Base-by-base conservation (phyloP, 2,888 invertebrate genomes). In the Axea sp. region DNA sequence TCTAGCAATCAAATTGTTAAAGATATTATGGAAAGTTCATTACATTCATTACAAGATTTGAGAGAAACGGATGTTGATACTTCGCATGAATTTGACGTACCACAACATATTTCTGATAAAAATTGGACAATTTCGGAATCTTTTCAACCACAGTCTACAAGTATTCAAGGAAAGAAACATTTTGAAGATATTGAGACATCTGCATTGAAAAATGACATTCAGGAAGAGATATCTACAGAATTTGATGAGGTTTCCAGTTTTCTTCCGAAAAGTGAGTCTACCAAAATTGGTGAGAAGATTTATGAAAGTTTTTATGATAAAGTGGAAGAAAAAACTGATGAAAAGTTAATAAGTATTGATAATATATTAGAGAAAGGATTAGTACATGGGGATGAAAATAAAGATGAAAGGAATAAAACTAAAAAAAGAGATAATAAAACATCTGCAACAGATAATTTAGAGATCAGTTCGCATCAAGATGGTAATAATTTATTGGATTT, bases 211-310 rank as follows among this genome's bases (percentile, higher is more conserved):
- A 26, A 35, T 3, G 37, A 71, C 33, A 55, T 80, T 3, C 80
- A 78, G 11, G 77, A 82, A 28, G 71, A 41, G 0, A 14, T 62
- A 12, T 31, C 51, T 1, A 17, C 0, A 14, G 39, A 73, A 22
- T 62, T 80, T 5, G 80, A 80, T 17, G 78, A 81, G 26, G 64
- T 76, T 4, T 80, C 79, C 1, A 53, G 73, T 22, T 82, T 83
- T 65, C 41, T 84, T 53, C 82, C 84, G 0, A 77, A 73, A 49
- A 77, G 78, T 1, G 84, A 86, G 76, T 85, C 85, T 5, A 83
- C 81, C 0, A 81, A 78, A 53, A 71, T 82, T 3, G 76, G 78
- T 28, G 49, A 55, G 0, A 53, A 69, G 33, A 15, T 77, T 14
- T 71, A 75, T 0, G 8, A 22, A 8, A 33, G n/a, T n/a, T 35